Conservation (phyloP, 2,113 vertebrate species). For the Nothocercus nigrocapillus region DNA sequence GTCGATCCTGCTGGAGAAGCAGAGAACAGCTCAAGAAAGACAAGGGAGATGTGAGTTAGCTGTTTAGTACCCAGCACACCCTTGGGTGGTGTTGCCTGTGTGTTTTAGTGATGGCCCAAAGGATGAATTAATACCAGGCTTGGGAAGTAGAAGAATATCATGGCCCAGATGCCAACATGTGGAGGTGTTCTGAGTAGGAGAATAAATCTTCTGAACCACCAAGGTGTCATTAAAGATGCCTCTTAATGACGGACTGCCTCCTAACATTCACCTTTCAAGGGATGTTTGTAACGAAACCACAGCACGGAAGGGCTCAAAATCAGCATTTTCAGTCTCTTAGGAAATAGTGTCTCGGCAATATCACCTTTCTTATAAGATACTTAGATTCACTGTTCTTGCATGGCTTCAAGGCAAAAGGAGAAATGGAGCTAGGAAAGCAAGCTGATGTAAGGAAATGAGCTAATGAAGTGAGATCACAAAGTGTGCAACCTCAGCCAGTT, state of each 20-base stretch:
- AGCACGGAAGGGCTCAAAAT: rapidly evolving
- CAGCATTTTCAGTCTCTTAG: not conserved
- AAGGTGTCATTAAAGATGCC: not conserved
- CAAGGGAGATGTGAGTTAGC: not conserved
- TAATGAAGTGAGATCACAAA: constrained; percentile 72
- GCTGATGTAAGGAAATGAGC: constrained; percentile 56
- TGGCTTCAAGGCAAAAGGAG: not conserved
- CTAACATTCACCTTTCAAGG: not conserved
- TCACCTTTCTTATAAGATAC: not conserved
- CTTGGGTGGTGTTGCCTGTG: not conserved
- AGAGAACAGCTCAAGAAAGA: not conserved
- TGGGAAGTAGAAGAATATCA: not conserved
- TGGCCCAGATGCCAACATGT: rapidly evolving
- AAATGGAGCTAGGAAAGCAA: constrained; percentile 10
- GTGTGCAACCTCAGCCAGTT: constrained; percentile 50
- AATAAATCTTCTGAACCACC: not conserved
- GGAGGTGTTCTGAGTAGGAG: not conserved
- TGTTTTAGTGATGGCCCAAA: not conserved
- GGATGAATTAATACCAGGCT: not conserved
- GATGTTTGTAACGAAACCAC: rapidly evolving
- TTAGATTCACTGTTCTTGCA: not conserved
- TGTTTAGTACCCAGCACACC: not conserved
- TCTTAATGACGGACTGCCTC: too few species aligned
- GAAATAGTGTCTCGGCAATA: not conserved
- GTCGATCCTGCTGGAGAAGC: not conserved